Percentiles rank a stretch among this genome's conserved stretches.
Conservation (phyloP, 2,888 invertebrate genomes). For the Spicauda simplicius region DNA sequence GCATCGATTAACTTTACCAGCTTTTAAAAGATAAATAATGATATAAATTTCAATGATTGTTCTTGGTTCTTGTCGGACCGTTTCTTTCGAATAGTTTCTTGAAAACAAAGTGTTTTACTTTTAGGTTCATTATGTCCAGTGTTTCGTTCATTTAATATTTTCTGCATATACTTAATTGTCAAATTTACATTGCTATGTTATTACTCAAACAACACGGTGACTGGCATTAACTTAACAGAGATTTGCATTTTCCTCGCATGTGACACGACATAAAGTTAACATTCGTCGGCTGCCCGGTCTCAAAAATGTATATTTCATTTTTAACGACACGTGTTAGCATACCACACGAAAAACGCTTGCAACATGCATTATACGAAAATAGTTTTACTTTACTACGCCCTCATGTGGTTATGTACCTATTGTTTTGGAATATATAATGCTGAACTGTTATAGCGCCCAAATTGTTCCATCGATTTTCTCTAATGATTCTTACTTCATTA, state of each 20-base stretch:
- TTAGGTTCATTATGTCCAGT: neutral
- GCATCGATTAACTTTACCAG: too few relatives aligned
- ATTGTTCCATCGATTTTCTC: too few relatives aligned
- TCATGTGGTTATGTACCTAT: too few relatives aligned
- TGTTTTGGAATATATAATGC: too few relatives aligned
- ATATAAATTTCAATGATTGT: too few relatives aligned
- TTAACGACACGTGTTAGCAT: conserved; percentile 72
- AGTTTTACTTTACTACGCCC: too few relatives aligned
- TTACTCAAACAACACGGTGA: conserved; percentile 18
- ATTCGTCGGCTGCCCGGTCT: conserved; percentile 47
- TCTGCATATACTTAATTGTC: neutral
- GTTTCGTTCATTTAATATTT: neutral
- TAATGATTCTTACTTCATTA: too few relatives aligned
- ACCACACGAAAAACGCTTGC: conserved; percentile 48
- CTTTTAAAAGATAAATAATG: too few relatives aligned
- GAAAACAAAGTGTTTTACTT: neutral
- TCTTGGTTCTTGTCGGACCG: too few relatives aligned
- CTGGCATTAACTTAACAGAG: conserved; percentile 12
- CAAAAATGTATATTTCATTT: conserved; percentile 76
- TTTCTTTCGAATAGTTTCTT: too few relatives aligned
- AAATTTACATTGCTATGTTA: neutral
- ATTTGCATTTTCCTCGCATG: conserved; percentile 61
- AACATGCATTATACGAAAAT: neutral
- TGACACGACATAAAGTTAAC: conserved; percentile 49
- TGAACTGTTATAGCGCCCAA: too few relatives aligned